Evolutionary conservation across 2,113 vertebrate genomes (phyloP).

Genomic region (Sinocyclocheilus anophthalmus): DNA sequence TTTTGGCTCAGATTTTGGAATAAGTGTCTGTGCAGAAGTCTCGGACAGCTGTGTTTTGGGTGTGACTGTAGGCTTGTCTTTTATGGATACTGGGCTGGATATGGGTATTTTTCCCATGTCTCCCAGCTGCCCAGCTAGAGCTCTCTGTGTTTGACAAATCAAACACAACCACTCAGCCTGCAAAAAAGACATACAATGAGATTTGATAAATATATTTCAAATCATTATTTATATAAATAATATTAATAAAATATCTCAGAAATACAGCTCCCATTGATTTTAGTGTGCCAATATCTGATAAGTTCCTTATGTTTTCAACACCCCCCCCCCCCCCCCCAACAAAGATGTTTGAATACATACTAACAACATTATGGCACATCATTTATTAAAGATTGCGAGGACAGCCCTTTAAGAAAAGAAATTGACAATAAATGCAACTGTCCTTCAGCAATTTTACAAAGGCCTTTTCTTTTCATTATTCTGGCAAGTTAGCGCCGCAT

Average conservation of each 20-base stretch:
- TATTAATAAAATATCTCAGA: neutral
- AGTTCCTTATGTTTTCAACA: neutral
- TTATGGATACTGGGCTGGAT: constrained; percentile 56
- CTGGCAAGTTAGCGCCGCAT: neutral
- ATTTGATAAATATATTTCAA: neutral
- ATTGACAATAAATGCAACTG: neutral
- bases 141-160: constrained; percentile 93
- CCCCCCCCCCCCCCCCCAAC: too few relatives aligned
- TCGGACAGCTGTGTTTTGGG: constrained; percentile 60
- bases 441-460: neutral
- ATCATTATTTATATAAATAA: neutral
- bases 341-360: neutral
- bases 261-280: neutral
- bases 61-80: constrained; percentile 60
- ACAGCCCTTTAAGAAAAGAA: neutral
- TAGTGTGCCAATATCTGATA: neutral
- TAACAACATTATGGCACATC: neutral
- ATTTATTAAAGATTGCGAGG: too few relatives aligned
- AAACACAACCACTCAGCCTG: constrained; percentile 97
- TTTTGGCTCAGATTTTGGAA: constrained; percentile 13
- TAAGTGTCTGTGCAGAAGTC: constrained; percentile 42
- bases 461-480: neutral
- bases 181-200: constrained; percentile 39
- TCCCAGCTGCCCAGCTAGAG: constrained; percentile 85
- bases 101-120: constrained; percentile 76